Evolutionary conservation across 2,888 invertebrate genomes (phyloP), one percentile per base, ranked within the genome.

Genomic region (Galerucella calmariensis): DNA sequence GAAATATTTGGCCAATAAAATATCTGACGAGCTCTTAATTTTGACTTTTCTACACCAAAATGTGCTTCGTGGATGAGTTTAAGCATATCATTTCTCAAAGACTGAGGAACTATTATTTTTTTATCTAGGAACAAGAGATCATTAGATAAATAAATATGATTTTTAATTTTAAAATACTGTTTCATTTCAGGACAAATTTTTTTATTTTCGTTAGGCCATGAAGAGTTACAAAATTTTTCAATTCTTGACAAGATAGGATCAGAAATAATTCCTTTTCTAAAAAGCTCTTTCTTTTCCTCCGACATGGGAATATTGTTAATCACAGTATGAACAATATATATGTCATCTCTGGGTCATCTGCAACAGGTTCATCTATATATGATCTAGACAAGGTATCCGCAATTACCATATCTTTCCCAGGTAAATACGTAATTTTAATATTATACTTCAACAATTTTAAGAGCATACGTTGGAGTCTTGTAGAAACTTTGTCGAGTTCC

Each of bases 201-300:
- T 69, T 58, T 41, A 69, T 69, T 44, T 59, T 41, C n/a, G 16
- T 69, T 59, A 12, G 69, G 59, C 69, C 69, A 69, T 16, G 24
- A 35, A 20, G n/a, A 59, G 16, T 44, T 59, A 59, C 44, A 58
- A 69, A 24, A 59, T 16, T 46, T 20, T 59, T 44, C 59, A 16
- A 69, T 46, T 59, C 24, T 16, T 69, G 58, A 59, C n/a, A 69
- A 46, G 8, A 44, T 46, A 16, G 35, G 27, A 44, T 69, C 69
- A 35, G 4, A n/a, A 16, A 20, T 41, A 35, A 46, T 58, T 46
- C 44, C 69, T 59, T 46, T 59, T 46, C 46, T 69, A 44, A 69
- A 69, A 20, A n/a, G 14, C 14, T 69, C 44, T 59, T 59, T 58
- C 24, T 69, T 69, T 58, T 69, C 20, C 14, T 44, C 12, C 9